These are phyloP conservation scores for Neomorphus geoffroyi DNA, from an alignment of 2,797 vertebrate genomes.

Conservation along the genomic window DNA sequence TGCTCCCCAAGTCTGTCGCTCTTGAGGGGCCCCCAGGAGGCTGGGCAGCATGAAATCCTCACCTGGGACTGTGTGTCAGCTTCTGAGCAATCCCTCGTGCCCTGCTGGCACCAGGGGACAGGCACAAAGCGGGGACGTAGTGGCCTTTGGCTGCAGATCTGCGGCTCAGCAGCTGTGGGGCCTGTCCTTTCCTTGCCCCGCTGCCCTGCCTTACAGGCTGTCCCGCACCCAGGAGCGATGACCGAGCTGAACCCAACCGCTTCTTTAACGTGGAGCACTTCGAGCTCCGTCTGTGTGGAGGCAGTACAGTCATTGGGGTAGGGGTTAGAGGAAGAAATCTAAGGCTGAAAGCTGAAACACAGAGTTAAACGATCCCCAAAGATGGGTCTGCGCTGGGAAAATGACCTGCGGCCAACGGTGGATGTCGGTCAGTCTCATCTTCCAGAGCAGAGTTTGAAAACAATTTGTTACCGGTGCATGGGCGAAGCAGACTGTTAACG, in stretches of 20 bases:
- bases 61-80: not conserved
- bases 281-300: not conserved
- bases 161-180: not conserved
- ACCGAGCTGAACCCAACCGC: not conserved
- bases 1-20: not conserved
- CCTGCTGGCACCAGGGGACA: not conserved
- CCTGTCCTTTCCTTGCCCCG: not conserved
- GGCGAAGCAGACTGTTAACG: not conserved
- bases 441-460: not conserved
- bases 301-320: not conserved
- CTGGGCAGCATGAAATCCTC: not conserved
- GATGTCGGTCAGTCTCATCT: not conserved
- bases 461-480: not conserved
- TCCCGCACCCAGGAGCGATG: not conserved
- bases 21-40: not conserved
- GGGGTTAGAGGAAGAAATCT: not conserved
- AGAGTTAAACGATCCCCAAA: conserved; percentile 1
- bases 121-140: not conserved
- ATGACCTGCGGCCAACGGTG: not conserved
- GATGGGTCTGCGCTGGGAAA: not conserved
- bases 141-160: not conserved
- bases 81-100: not conserved
- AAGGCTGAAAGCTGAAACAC: conserved; percentile 26
- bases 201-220: not conserved
- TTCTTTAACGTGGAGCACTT: not conserved